Conservation (phyloP, 2,888 invertebrate genomes). For the Dryomyza anilis region DNA sequence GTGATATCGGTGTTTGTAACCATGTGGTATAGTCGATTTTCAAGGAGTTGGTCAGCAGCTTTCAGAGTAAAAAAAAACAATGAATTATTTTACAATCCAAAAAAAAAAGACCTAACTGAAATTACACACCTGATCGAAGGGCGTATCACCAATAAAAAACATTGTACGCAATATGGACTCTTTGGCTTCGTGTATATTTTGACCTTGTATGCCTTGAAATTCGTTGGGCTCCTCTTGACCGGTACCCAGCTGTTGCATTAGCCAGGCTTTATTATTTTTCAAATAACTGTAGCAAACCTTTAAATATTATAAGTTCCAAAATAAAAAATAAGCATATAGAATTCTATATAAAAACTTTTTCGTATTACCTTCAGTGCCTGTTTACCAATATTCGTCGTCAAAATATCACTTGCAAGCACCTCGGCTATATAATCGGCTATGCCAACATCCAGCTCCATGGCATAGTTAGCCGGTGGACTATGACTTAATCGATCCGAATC, state of each 20-base stretch:
- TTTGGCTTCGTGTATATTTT: constrained; percentile 54
- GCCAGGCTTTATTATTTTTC: constrained; percentile 71
- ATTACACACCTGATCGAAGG: constrained; percentile 75
- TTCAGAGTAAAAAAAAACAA: neutral
- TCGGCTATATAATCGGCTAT: constrained; percentile 63
- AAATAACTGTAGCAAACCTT: constrained; percentile 75
- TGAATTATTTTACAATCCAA: neutral
- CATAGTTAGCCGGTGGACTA: constrained; percentile 54
- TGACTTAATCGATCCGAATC: constrained; percentile 53
- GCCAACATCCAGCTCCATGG: constrained; percentile 61
- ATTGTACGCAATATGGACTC: constrained; percentile 73
- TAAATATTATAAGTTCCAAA: constrained; percentile 25
- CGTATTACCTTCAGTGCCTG: constrained; percentile 62
- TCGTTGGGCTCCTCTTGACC: constrained; percentile 54
- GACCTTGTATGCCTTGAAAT: constrained; percentile 57
- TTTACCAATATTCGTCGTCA: constrained; percentile 68
- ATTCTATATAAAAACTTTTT: neutral
- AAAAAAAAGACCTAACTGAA: no score
- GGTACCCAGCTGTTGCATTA: constrained; percentile 67
- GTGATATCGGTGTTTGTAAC: constrained; percentile 61
- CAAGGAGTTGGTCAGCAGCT: constrained; percentile 62
- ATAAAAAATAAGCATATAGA: no score
- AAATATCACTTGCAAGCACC: constrained; percentile 68
- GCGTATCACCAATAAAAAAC: constrained; percentile 78
- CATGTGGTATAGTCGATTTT: constrained; percentile 62